A percentile compares a stretch with the other conserved stretches of the same genome.
Conservation (phyloP, 2,888 invertebrate species). For the Synanthedon vespiformis region DNA sequence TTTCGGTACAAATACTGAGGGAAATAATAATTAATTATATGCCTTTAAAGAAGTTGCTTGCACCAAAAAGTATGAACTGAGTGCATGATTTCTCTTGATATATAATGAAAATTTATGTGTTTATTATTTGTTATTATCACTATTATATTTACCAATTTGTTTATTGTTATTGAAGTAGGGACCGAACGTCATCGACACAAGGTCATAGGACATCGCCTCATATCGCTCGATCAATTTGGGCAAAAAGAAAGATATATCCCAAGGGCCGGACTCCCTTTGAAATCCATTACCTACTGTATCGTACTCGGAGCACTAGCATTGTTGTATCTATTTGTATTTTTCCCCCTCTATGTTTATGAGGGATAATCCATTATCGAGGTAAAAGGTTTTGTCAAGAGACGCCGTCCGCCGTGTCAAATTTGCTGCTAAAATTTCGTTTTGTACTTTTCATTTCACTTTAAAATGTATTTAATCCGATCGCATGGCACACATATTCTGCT, state of each 20-base stretch:
- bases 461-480: neutral
- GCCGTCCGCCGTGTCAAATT: neutral
- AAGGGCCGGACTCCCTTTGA: constrained; percentile 23
- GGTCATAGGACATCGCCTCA: neutral
- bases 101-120: no score
- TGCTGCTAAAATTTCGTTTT: neutral
- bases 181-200: neutral
- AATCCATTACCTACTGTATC: constrained; percentile 42
- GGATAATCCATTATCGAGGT: constrained; percentile 44
- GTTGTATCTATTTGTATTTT: constrained; percentile 31
- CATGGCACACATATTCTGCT: no score
- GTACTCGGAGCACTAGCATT: constrained; percentile 22
- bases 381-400: constrained; percentile 28
- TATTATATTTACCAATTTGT: no score
- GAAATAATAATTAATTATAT: no score
- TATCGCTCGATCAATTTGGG: constrained; percentile 28
- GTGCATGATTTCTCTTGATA: no score
- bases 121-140: no score
- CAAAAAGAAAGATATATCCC: constrained; percentile 31
- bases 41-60: no score
- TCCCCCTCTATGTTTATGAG: constrained; percentile 35
- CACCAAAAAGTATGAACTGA: no score
- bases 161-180: no score
- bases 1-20: no score
- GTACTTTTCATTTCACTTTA: neutral